Evolutionary conservation across 2,113 vertebrate species (phyloP).

Genomic region (Melanerpes aurifrons): DNA sequence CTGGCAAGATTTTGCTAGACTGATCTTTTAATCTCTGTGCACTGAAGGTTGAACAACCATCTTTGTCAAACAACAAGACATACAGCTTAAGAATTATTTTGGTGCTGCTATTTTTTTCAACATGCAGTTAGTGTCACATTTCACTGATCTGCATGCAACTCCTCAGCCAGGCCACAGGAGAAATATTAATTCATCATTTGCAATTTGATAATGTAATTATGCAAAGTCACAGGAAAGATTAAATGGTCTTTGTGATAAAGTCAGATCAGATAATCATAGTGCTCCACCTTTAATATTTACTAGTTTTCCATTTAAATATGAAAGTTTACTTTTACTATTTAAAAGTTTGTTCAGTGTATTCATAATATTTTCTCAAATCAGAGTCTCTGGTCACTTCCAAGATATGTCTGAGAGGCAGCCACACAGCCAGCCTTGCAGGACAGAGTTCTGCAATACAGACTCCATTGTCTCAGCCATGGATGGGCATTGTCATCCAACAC

Average conservation of each 20-base stretch:
- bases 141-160: background rate
- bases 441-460: accelerated
- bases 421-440: accelerated
- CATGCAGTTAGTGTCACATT: background rate
- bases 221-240: background rate
- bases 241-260: background rate
- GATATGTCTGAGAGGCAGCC: background rate
- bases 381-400: background rate
- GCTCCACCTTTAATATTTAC: background rate
- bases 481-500: accelerated
- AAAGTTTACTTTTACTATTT: background rate
- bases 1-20: background rate
- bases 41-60: background rate
- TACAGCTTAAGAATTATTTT: background rate
- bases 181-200: background rate
- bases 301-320: background rate
- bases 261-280: background rate
- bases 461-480: background rate
- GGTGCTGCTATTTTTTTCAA: background rate
- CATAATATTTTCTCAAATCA: background rate
- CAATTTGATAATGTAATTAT: background rate
- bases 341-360: background rate
- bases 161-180: background rate
- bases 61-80: background rate
- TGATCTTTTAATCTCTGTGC: background rate